Evolutionary conservation across 2,888 invertebrate species (phyloP).

Genomic region (Drosophila kokeensis): DNA sequence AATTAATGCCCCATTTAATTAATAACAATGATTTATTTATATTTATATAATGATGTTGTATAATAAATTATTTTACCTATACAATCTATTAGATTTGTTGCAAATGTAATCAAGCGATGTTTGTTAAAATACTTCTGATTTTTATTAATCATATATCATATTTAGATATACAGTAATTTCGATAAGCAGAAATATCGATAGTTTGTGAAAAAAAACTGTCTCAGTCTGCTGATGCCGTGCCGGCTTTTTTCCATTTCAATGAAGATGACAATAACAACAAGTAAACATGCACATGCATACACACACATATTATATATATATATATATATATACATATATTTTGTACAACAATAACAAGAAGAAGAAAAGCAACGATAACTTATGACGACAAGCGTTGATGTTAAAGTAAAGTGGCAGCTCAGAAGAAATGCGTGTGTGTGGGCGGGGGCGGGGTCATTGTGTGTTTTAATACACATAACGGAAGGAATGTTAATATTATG

Average conservation of each 20-base stretch:
- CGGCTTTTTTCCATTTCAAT: slow-evolving; percentile 40
- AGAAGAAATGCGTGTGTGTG: slow-evolving; percentile 19
- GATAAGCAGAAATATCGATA: neutral
- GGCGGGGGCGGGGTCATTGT: neutral
- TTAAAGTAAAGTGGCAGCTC: slow-evolving; percentile 45
- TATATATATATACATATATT: neutral
- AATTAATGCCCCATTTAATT: neutral
- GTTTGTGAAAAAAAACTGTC: slow-evolving; percentile 3
- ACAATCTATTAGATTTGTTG: neutral
- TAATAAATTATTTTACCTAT: neutral
- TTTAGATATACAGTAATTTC: neutral
- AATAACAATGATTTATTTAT: neutral
- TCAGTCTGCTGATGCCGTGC: slow-evolving; percentile 7
- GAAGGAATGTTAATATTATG: slow-evolving; percentile 19
- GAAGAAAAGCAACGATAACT: slow-evolving; percentile 26
- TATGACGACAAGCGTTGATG: slow-evolving; percentile 40
- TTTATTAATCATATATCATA: neutral
- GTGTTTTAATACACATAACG: slow-evolving; percentile 25
- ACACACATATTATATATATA: neutral
- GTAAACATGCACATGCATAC: slow-evolving; percentile 1
- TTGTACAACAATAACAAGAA: slow-evolving; percentile 19
- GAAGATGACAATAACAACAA: slow-evolving; percentile 48
- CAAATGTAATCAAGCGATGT: neutral
- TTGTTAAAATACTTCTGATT: neutral
- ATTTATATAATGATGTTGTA: neutral